These are phyloP conservation scores for Archivesica marissinica DNA, from an alignment of 1,140 invertebrate genomes.

Conservation along the genomic window DNA sequence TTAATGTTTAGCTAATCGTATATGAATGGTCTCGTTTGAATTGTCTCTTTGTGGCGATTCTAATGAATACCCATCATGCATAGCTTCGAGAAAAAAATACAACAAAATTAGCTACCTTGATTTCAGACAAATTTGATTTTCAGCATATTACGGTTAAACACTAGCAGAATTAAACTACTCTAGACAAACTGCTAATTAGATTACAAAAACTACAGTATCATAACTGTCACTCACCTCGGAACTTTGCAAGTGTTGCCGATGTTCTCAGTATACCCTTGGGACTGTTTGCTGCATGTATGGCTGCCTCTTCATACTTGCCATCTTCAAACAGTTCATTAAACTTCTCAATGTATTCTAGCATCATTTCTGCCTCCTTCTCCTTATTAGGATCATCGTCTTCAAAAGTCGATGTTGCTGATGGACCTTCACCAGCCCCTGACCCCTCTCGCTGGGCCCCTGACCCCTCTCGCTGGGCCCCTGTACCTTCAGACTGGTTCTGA, in stretches of 20 bases:
- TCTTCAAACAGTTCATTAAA: slow-evolving; percentile 84
- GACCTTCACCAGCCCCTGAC: slow-evolving; percentile 58
- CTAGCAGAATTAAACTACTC: no score
- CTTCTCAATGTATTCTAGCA: slow-evolving; percentile 84
- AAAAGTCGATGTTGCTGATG: slow-evolving; percentile 69
- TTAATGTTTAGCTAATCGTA: no score
- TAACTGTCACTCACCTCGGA: slow-evolving; percentile 81
- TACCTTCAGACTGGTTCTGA: slow-evolving; percentile 26
- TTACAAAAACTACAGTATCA: neutral
- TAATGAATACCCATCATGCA: no score
- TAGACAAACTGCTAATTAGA: no score
- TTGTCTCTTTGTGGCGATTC: no score
- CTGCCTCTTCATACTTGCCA: slow-evolving; percentile 82
- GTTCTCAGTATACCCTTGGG: slow-evolving; percentile 83
- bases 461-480: slow-evolving; percentile 63
- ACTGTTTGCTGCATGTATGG: slow-evolving; percentile 83
- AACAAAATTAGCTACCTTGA: no score
- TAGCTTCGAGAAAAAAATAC: no score
- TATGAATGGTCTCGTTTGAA: no score
- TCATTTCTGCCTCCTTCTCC: slow-evolving; percentile 83
- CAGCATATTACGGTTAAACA: no score
- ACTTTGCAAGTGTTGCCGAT: slow-evolving; percentile 81
- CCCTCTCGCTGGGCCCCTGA: slow-evolving; percentile 63
- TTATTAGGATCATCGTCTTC: slow-evolving; percentile 83
- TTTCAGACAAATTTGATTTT: no score